phyloP scores from a whole-genome alignment of 2,113 vertebrate species.

The Sinocyclocheilus anophthalmus region DNA sequence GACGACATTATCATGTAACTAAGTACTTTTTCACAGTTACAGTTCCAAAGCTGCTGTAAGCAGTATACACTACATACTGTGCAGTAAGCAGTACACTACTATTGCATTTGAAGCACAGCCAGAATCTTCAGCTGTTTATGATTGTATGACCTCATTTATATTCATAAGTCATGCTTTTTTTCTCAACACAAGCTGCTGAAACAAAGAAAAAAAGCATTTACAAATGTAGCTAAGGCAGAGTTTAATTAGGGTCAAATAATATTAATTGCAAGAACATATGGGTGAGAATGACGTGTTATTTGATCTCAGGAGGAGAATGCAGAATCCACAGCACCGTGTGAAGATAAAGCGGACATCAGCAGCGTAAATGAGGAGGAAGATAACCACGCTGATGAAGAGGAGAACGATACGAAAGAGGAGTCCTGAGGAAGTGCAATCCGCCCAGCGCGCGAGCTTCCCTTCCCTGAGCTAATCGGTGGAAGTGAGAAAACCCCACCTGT shows the following conservation, averaged over 20 bases:
- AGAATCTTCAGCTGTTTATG: not conserved
- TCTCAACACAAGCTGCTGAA: not conserved
- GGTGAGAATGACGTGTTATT: not conserved
- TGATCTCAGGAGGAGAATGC: slow-evolving; percentile 69
- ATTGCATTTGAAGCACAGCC: not conserved
- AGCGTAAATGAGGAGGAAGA: slow-evolving; percentile 35
- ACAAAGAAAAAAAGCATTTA: not conserved
- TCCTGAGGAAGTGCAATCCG: no score
- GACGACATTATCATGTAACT: not conserved
- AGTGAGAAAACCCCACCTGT: no score
- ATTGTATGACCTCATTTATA: not conserved
- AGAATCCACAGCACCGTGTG: slow-evolving; percentile 41
- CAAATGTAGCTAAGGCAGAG: not conserved
- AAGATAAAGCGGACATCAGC: slow-evolving; percentile 59
- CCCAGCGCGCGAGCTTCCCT: no score
- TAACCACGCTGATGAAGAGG: slow-evolving; percentile 53
- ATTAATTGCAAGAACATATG: not conserved
- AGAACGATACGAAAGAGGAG: slow-evolving; percentile 49
- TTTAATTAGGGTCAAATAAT: not conserved
- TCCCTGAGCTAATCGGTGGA: no score
- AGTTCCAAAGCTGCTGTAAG: not conserved
- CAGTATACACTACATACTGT: not conserved
- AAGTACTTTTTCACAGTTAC: not conserved
- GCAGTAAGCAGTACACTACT: not conserved
- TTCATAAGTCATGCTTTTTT: slow-evolving; percentile 7